Evolutionary conservation across 2,113 vertebrate genomes (phyloP).

Genomic region (Manacus vitellinus): DNA sequence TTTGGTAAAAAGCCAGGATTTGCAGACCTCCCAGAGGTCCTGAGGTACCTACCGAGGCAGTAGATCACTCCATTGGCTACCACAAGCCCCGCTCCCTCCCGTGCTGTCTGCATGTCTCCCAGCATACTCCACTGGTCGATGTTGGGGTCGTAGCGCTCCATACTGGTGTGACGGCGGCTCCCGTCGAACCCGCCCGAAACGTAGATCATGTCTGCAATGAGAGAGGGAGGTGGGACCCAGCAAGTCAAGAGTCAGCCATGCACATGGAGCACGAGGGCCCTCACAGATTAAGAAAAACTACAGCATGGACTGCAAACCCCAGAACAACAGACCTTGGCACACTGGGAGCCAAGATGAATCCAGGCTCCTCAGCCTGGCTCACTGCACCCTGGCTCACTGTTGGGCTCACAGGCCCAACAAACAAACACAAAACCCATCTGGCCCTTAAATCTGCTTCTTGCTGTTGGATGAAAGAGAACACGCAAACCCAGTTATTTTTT

Average conservation of each 20-base stretch:
- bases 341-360: accelerated
- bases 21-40: background rate
- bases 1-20: background rate
- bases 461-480: background rate
- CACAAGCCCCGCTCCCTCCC: constrained; percentile 94
- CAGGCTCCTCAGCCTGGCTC: background rate
- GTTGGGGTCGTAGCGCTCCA: constrained; percentile 98
- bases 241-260: background rate
- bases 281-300: background rate
- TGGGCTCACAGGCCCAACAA: background rate
- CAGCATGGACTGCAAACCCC: accelerated
- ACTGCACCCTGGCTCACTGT: background rate
- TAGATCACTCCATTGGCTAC: constrained; percentile 96
- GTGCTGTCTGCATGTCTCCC: constrained; percentile 98
- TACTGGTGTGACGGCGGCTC: constrained; percentile 95
- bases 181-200: constrained; percentile 97
- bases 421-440: background rate
- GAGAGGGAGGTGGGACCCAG: background rate
- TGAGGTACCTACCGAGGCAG: constrained; percentile 85
- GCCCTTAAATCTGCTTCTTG: background rate
- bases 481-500: accelerated
- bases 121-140: constrained; percentile 99
- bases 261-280: background rate
- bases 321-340: background rate
- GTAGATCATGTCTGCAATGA: constrained; percentile 93